A percentile compares a stretch with the other conserved stretches of the same genome.
phyloP scores from a whole-genome alignment of 2,888 invertebrate genomes.

The Acronicta leporina region DNA sequence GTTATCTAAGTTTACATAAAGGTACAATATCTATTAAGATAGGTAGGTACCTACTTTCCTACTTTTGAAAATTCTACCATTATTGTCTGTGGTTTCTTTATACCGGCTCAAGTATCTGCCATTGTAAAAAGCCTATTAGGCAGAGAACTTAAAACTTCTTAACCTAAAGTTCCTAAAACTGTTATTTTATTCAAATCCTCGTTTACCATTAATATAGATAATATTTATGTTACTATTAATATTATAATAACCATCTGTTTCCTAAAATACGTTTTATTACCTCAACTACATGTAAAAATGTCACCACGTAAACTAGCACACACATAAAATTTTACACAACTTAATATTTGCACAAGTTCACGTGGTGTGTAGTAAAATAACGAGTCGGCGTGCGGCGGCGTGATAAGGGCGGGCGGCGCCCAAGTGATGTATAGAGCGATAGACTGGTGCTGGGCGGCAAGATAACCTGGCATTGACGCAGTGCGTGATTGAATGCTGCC shows the following conservation, averaged over 20 bases:
- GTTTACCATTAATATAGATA: no score
- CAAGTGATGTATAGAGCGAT: conserved; percentile 61
- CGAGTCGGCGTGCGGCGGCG: conserved; percentile 56
- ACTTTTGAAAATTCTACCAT: no score
- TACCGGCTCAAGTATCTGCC: no score
- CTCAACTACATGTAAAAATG: conserved; percentile 6
- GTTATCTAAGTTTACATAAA: conserved; percentile 6
- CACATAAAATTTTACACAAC: conserved; percentile 51
- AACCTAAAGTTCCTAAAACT: no score
- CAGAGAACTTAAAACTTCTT: no score
- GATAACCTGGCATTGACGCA: conserved; percentile 67
- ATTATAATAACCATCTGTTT: no score
- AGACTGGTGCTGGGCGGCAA: conserved; percentile 55
- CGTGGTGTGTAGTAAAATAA: conserved; percentile 63
- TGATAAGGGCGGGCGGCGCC: conserved; percentile 65
- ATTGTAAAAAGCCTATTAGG: neutral
- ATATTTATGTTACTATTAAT: no score
- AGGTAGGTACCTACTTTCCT: no score
- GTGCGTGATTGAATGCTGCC: conserved; percentile 54
- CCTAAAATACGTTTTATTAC: no score
- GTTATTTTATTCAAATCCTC: no score
- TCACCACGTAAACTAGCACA: conserved; percentile 17
- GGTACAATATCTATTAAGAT: neutral
- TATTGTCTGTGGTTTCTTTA: no score
- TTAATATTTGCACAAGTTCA: conserved; percentile 57